phyloP scores from a whole-genome alignment of 1,140 invertebrate genomes.

The Aethina tumida region DNA sequence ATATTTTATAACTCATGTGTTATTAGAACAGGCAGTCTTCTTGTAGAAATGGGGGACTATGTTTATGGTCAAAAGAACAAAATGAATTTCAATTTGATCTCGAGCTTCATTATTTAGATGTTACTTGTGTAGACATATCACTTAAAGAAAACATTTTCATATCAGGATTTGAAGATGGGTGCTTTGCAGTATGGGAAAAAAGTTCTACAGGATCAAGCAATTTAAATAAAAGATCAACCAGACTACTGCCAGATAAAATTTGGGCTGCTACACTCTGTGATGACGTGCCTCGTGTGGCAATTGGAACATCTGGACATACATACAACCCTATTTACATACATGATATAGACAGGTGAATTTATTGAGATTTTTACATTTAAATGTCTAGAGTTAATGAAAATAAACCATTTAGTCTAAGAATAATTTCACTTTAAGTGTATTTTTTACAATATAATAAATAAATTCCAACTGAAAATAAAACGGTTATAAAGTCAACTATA shows the following conservation, averaged over 20 bases:
- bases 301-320: constrained; percentile 23
- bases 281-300: constrained; percentile 15
- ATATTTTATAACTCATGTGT: constrained; percentile 10
- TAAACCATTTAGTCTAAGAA: not conserved
- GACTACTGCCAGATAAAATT: constrained; percentile 15
- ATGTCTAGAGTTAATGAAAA: not conserved
- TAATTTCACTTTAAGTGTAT: not conserved
- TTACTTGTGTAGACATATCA: constrained; percentile 17
- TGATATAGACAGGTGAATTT: constrained; percentile 26
- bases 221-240: constrained; percentile 1
- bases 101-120: constrained; percentile 13
- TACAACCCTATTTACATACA: constrained; percentile 18
- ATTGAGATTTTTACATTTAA: too few species aligned
- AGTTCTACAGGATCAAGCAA: constrained; percentile 1
- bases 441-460: constrained; percentile 1
- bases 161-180: constrained; percentile 17
- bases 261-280: constrained; percentile 23
- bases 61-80: not conserved
- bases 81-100: constrained; percentile 1
- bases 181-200: constrained; percentile 16
- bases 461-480: constrained; percentile 3
- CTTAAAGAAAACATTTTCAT: constrained; percentile 11
- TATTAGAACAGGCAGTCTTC: constrained; percentile 10
- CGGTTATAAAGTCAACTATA: constrained; percentile 4
- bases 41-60: not conserved